Conservation (phyloP, 2,113 vertebrate genomes). For the Castor canadensis region DNA sequence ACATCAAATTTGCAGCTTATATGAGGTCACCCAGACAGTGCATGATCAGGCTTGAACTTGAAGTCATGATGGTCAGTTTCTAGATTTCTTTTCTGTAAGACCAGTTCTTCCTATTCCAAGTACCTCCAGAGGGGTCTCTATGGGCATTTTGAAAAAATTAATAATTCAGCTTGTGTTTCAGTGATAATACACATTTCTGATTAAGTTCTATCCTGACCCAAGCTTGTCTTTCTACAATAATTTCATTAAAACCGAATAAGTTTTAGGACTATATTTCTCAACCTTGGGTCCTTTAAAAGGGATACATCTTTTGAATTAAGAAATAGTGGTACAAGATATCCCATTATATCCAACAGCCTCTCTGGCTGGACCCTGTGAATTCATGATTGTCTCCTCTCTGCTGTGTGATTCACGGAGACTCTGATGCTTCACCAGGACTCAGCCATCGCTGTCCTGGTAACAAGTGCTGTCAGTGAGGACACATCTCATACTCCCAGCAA, state of each 20-base stretch:
- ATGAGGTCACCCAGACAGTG: not conserved
- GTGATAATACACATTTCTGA: not conserved
- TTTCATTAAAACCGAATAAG: not conserved
- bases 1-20: not conserved
- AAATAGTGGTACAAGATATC: fast-evolving
- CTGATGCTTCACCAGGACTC: not conserved
- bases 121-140: not conserved
- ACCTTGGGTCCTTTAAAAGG: not conserved
- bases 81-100: not conserved
- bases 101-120: not conserved
- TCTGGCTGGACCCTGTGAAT: not conserved
- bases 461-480: not conserved
- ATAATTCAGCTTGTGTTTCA: not conserved
- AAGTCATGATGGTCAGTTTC: not conserved
- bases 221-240: not conserved
- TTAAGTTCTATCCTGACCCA: not conserved
- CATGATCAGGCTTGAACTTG: not conserved
- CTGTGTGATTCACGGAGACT: not conserved
- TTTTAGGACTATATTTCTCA: not conserved
- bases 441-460: not conserved
- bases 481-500: fast-evolving
- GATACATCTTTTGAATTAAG: not conserved
- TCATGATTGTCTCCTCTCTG: not conserved
- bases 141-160: not conserved
- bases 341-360: fast-evolving